phyloP scores from a whole-genome alignment of 2,888 invertebrate genomes.

The Megaustenia siamemsis region DNA sequence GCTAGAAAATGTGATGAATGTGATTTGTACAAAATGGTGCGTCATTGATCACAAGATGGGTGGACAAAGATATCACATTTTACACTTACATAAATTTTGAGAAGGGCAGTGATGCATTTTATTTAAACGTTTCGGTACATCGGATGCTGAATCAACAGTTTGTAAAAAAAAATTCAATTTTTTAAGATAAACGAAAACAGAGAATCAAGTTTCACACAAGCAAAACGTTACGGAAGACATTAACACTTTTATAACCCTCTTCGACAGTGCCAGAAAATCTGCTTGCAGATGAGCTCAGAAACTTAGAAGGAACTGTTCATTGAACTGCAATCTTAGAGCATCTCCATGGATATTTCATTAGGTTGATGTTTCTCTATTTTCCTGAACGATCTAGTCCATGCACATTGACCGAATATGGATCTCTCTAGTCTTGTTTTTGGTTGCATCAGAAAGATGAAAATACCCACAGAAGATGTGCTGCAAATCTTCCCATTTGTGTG shows the following conservation, averaged over 20 bases:
- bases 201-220: neutral
- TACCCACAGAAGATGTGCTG: neutral
- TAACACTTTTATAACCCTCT: neutral
- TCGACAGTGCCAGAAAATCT: neutral
- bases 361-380: no score
- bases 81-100: no score
- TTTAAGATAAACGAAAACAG: neutral
- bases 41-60: no score
- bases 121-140: neutral
- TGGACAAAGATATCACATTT: no score
- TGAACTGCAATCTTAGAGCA: neutral
- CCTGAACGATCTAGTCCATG: no score
- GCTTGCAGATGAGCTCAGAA: neutral
- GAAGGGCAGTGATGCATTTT: neutral
- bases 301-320: neutral
- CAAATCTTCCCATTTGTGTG: neutral
- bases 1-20: no score
- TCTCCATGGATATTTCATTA: neutral
- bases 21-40: no score
- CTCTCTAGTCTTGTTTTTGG: neutral
- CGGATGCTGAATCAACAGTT: neutral
- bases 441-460: neutral
- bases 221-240: neutral
- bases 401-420: no score
- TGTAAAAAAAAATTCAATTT: neutral